Evolutionary conservation across 2,113 vertebrate genomes (phyloP).

Genomic region (Peucedramus taeniatus): DNA sequence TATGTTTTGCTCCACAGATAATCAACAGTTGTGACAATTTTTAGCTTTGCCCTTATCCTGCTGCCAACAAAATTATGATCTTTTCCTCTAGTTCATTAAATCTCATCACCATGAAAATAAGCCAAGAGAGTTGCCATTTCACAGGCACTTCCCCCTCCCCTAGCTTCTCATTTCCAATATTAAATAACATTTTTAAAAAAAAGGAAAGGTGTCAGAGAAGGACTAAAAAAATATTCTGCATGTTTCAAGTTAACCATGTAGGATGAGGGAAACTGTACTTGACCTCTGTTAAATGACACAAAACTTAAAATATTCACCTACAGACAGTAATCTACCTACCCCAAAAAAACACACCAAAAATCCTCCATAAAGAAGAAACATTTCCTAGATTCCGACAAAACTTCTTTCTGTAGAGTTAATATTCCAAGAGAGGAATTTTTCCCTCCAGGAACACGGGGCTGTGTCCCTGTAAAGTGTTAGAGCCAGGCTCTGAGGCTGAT

Average conservation of each 20-base stretch:
- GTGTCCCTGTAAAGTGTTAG: not conserved
- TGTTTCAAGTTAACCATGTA: not conserved
- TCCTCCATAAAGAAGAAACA: not conserved
- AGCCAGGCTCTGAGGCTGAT: not conserved
- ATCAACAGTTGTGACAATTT: slow-evolving; percentile 3
- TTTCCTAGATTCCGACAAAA: not conserved
- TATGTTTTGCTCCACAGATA: not conserved
- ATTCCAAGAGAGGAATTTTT: not conserved
- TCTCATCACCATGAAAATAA: not conserved
- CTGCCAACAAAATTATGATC: slow-evolving; percentile 10
- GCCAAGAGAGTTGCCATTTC: not conserved
- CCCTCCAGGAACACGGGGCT: not conserved
- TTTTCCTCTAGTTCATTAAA: slow-evolving; percentile 5
- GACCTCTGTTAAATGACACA: not conserved
- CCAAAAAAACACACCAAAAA: not conserved
- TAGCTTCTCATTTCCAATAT: not conserved
- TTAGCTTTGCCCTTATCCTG: slow-evolving; percentile 1
- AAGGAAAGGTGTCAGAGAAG: not conserved
- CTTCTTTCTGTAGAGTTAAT: not conserved
- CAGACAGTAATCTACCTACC: not conserved
- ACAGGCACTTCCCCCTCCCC: not conserved
- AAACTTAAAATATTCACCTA: not conserved
- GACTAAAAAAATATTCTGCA: not conserved
- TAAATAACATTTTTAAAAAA: not conserved
- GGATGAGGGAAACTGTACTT: not conserved